Evolutionary conservation across 2,888 invertebrate genomes (phyloP).

Genomic region (Drosophila nigritarsus): DNA sequence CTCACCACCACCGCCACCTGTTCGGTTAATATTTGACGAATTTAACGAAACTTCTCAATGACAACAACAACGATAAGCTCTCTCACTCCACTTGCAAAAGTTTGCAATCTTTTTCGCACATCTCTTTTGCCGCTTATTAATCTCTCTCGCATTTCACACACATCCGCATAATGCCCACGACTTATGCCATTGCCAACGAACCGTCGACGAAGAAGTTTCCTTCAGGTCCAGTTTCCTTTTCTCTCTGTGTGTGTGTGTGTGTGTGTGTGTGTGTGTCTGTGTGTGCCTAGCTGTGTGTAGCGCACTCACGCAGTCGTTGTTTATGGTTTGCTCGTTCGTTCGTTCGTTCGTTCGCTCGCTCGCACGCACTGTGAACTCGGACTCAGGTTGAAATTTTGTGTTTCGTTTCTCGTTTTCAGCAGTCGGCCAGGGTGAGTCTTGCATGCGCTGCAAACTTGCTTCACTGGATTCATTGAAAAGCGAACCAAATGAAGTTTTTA

Average conservation of each 20-base stretch:
- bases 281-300: conserved; percentile 12
- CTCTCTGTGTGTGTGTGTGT: neutral
- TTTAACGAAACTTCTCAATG: neutral
- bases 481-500: neutral
- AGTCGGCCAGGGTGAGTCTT: conserved; percentile 18
- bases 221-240: conserved; percentile 9
- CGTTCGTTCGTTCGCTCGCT: conserved; percentile 3
- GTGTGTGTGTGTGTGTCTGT: neutral
- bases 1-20: conserved; percentile 24
- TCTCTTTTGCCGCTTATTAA: conserved; percentile 1
- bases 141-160: conserved; percentile 10
- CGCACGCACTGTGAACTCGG: conserved; percentile 10
- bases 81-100: neutral
- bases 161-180: neutral
- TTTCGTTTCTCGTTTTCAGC: conserved; percentile 1
- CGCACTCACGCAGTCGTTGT: conserved; percentile 26
- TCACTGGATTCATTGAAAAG: neutral
- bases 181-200: conserved; percentile 13
- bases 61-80: neutral
- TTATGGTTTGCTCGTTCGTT: conserved; percentile 2
- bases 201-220: conserved; percentile 6
- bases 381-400: conserved; percentile 6
- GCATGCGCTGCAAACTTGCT: conserved; percentile 27
- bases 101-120: neutral
- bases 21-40: neutral